These are phyloP conservation scores for Tribolium freemani DNA, from an alignment of 2,888 invertebrate genomes.

Conservation along the genomic window DNA sequence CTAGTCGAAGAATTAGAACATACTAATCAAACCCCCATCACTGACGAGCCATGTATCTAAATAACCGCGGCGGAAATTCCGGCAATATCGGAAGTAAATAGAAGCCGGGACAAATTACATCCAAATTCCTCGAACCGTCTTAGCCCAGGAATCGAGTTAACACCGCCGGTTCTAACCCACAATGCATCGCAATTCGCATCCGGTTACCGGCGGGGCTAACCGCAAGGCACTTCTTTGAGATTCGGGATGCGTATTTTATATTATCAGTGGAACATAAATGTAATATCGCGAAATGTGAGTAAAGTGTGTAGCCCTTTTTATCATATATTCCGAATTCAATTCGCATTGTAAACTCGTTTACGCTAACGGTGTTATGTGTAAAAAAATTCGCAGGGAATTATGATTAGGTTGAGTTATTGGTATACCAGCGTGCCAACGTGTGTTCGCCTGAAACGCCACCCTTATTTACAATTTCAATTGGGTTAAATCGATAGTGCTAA, in stretches of 20 bases:
- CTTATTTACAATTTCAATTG: constrained; percentile 37
- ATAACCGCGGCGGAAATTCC: constrained; percentile 17
- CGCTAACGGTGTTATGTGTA: constrained; percentile 44
- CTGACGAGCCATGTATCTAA: constrained; percentile 19
- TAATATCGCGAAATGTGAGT: constrained; percentile 46
- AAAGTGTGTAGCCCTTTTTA: constrained; percentile 42
- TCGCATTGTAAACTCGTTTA: constrained; percentile 46
- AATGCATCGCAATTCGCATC: constrained; percentile 53
- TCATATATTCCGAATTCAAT: constrained; percentile 48
- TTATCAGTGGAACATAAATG: constrained; percentile 55
- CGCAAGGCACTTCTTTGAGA: constrained; percentile 48
- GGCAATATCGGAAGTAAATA: constrained; percentile 33
- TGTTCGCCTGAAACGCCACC: constrained; percentile 30
- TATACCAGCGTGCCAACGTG: constrained; percentile 24
- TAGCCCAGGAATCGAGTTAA: constrained; percentile 31
- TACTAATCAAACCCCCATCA: constrained; percentile 24
- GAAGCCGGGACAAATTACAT: constrained; percentile 31
- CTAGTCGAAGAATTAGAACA: constrained; percentile 17
- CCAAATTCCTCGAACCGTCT: constrained; percentile 29
- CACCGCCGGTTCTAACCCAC: constrained; percentile 38
- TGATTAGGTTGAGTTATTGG: constrained; percentile 45
- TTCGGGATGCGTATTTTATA: constrained; percentile 51
- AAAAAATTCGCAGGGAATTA: constrained; percentile 48
- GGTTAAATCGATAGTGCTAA: constrained; percentile 29
- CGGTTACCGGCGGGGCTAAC: constrained; percentile 45